Percentiles rank a stretch among this genome's conserved stretches.
Conservation (phyloP, 2,113 vertebrate species). For the Lepidothrix coronata region DNA sequence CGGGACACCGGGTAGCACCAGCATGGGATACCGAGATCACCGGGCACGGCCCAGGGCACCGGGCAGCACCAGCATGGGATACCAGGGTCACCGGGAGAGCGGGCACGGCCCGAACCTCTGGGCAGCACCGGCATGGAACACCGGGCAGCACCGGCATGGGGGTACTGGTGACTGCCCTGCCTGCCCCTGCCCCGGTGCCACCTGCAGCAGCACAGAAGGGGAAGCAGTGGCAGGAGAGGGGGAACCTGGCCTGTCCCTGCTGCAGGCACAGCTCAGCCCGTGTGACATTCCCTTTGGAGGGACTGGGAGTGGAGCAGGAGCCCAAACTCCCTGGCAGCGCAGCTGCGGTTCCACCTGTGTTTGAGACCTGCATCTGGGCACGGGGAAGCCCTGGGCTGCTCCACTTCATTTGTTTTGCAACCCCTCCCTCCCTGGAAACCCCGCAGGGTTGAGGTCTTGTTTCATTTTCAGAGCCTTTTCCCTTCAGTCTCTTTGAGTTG, state of each 20-base stretch:
- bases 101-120: too few relatives aligned
- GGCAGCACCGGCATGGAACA: not conserved
- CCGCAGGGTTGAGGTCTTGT: fast-evolving
- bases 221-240: not conserved
- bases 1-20: not conserved
- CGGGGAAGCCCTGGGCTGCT: not conserved
- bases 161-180: too few relatives aligned
- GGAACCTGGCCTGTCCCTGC: not conserved
- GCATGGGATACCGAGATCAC: not conserved
- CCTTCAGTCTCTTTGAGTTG: fast-evolving
- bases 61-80: not conserved
- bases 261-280: too few relatives aligned
- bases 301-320: not conserved
- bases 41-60: too few relatives aligned
- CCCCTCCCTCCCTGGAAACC: not conserved
- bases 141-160: not conserved
- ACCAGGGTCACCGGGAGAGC: not conserved
- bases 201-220: not conserved
- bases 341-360: fast-evolving
- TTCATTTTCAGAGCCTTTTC: not conserved
- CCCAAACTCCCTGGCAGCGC: fast-evolving
- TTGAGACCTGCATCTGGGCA: fast-evolving
- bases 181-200: not conserved
- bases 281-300: not conserved
- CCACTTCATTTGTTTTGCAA: fast-evolving